These are phyloP conservation scores for Uromys caudimaculatus DNA, from an alignment of 2,797 vertebrate species.

Conservation along the genomic window DNA sequence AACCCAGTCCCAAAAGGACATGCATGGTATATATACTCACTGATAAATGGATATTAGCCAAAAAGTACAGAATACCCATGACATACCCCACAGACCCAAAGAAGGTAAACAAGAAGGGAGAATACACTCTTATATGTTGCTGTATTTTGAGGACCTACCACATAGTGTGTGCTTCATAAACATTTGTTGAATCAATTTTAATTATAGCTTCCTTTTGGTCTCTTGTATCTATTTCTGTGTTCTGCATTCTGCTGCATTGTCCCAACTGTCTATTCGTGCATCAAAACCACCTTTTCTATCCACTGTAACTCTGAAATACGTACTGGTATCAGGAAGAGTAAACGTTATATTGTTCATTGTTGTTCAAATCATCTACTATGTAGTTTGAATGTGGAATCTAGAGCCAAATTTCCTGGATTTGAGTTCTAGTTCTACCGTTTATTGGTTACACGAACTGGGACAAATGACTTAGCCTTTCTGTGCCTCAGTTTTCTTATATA, in stretches of 20 bases:
- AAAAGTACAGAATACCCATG: not conserved
- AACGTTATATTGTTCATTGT: not conserved
- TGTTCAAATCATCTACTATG: constrained; percentile 5
- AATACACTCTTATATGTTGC: not conserved
- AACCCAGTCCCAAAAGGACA: not conserved
- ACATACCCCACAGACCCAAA: not conserved
- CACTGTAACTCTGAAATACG: not conserved
- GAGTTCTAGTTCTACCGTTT: not conserved
- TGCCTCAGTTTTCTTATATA: not conserved
- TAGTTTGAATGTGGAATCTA: not conserved
- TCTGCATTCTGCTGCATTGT: constrained; percentile 29
- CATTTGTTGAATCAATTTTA: constrained; percentile 9
- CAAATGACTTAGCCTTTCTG: not conserved
- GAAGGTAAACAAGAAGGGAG: not conserved
- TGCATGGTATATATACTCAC: not conserved
- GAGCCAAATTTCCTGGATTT: constrained; percentile 18
- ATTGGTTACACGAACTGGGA: not conserved
- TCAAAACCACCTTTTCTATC: not conserved
- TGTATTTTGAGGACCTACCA: constrained; percentile 6
- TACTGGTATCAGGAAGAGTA: not conserved
- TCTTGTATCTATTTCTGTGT: constrained; percentile 34
- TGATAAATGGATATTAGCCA: not conserved
- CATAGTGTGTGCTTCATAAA: not conserved
- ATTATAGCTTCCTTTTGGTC: constrained; percentile 29
- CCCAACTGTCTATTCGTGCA: not conserved